Conservation (phyloP, 2,888 invertebrate species). For the Troides oblongomaculatus region DNA sequence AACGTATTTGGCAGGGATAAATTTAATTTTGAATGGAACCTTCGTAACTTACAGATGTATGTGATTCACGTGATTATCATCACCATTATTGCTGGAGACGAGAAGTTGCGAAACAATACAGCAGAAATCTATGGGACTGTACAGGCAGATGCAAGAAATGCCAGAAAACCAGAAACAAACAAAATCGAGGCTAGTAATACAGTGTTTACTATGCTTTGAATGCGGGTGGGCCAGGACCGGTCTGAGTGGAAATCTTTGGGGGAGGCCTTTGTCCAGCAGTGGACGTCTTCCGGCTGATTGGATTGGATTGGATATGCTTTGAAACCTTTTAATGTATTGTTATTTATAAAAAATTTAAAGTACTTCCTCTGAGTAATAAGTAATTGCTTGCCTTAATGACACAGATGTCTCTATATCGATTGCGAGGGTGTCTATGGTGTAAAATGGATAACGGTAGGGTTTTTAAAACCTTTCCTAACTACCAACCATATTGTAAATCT, state of each 20-base stretch:
- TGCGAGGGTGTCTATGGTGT: too few species aligned
- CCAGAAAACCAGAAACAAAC: constrained; percentile 30
- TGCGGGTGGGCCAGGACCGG: too few species aligned
- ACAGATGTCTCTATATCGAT: too few species aligned
- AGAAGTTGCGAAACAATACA: constrained; percentile 32
- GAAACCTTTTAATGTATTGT: not conserved
- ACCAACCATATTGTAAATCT: too few species aligned
- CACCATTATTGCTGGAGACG: constrained; percentile 40
- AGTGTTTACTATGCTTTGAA: not conserved
- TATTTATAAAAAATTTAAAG: not conserved
- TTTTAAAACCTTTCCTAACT: too few species aligned
- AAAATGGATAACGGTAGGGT: too few species aligned
- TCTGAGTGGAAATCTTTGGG: too few species aligned
- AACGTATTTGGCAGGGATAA: too few species aligned
- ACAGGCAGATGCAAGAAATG: constrained; percentile 43
- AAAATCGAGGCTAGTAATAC: constrained; percentile 13
- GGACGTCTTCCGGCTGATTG: too few species aligned
- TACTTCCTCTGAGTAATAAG: not conserved
- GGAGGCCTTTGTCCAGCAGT: too few species aligned
- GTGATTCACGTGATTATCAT: constrained; percentile 37
- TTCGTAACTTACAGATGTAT: constrained; percentile 29
- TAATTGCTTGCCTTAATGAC: too few species aligned
- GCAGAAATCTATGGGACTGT: constrained; percentile 31
- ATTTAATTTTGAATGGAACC: not conserved
- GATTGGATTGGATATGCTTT: not conserved